Percentiles rank a stretch among this genome's conserved stretches.
These are phyloP conservation scores for Belonocnema kinseyi DNA, from an alignment of 1,140 invertebrate species.

Conservation along the genomic window DNA sequence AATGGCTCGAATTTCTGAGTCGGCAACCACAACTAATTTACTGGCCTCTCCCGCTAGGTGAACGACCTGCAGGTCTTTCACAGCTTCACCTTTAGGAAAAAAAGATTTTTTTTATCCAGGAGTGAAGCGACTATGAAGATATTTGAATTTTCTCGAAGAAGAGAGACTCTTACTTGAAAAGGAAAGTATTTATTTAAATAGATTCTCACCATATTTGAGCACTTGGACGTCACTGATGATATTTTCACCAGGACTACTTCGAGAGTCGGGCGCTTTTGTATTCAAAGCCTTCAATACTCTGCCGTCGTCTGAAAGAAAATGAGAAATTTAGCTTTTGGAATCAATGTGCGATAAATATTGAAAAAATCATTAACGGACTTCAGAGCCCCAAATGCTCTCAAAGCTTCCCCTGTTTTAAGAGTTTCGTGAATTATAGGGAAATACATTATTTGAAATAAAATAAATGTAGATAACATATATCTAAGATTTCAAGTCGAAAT, in stretches of 20 bases:
- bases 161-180: background rate
- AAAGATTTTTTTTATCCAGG: slow-evolving; percentile 1
- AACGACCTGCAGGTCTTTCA: slow-evolving; percentile 72
- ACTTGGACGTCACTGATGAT: slow-evolving; percentile 74
- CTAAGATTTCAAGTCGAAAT: no score
- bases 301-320: slow-evolving; percentile 85
- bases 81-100: slow-evolving; percentile 62
- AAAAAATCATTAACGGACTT: slow-evolving; percentile 7
- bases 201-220: slow-evolving; percentile 69
- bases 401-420: no score
- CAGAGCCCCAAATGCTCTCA: no score
- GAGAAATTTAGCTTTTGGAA: slow-evolving; percentile 39
- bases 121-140: background rate
- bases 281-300: slow-evolving; percentile 95
- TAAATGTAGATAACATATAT: no score
- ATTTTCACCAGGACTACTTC: slow-evolving; percentile 67
- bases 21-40: slow-evolving; percentile 93
- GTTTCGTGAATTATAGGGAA: no score
- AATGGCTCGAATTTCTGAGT: slow-evolving; percentile 90
- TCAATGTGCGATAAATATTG: slow-evolving; percentile 1
- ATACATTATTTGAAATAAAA: no score
- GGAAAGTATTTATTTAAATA: background rate
- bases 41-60: slow-evolving; percentile 73
- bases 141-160: background rate
- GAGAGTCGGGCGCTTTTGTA: slow-evolving; percentile 79